A percentile compares a stretch with the other conserved stretches of the same genome.
Evolutionary conservation across 2,113 vertebrate species (phyloP).

Genomic region (human (Homo sapiens)): DNA sequence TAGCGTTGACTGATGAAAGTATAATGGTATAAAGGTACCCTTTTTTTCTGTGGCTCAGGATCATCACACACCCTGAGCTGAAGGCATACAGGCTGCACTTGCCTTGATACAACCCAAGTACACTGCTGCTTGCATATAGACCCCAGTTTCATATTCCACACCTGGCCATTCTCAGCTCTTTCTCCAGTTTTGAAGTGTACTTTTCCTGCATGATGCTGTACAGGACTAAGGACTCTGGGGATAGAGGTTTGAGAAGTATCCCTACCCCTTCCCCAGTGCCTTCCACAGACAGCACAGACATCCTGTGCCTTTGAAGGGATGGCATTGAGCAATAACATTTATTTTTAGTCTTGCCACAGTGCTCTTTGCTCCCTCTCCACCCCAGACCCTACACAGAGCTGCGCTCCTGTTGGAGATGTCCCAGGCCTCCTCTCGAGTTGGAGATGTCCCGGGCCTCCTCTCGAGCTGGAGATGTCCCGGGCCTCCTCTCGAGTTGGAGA

Average conservation of each 20-base stretch:
- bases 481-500: background rate
- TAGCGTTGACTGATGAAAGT: background rate
- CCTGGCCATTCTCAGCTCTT: background rate
- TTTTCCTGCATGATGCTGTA: background rate
- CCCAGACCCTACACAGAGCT: fast-evolving
- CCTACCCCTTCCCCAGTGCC: background rate
- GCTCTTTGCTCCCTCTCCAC: background rate
- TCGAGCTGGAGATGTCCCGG: no score
- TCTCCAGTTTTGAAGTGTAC: background rate
- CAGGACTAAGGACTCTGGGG: background rate
- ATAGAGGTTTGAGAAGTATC: background rate
- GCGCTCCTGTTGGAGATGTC: background rate
- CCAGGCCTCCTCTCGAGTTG: background rate
- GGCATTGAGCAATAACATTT: background rate
- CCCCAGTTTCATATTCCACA: background rate
- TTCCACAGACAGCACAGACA: background rate
- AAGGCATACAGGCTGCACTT: background rate
- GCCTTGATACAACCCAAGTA: background rate
- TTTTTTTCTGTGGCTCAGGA: background rate
- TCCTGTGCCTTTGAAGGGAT: background rate
- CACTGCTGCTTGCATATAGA: background rate
- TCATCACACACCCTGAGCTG: background rate
- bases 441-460: background rate
- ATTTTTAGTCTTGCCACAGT: no score
- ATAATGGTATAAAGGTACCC: background rate